Conservation (phyloP, 37 sponge, comb jelly and placozoan species). For the Cliona cf. orientalis region DNA sequence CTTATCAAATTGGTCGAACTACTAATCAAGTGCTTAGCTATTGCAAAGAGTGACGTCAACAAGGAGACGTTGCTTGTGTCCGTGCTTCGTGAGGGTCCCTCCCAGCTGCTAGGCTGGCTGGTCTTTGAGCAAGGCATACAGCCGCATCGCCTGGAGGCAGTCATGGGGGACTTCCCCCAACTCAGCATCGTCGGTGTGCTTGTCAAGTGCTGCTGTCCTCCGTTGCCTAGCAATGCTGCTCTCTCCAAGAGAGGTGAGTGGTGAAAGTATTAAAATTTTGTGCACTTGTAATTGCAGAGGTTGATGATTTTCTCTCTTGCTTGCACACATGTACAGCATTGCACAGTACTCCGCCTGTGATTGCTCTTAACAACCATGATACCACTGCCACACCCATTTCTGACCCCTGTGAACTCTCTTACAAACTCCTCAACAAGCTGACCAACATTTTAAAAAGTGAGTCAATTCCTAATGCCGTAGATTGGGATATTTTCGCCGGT, state of each 20-base stretch:
- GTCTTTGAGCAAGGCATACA: conserved; percentile 75
- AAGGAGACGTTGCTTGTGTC: conserved; percentile 51
- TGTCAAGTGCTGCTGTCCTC: conserved; percentile 84
- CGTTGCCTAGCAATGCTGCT: conserved; percentile 21
- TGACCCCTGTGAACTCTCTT: conserved; percentile 59
- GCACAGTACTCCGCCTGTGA: neutral
- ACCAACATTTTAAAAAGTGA: conserved; percentile 52
- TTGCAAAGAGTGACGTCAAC: conserved; percentile 1
- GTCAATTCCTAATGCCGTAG: too few species aligned
- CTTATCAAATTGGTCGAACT: conserved; percentile 49
- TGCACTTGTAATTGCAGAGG: too few species aligned
- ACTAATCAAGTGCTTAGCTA: conserved; percentile 29
- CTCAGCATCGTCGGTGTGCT: conserved; percentile 74
- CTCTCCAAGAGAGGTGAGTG: conserved; percentile 5
- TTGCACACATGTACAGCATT: conserved; percentile 10
- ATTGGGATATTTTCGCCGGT: too few species aligned
- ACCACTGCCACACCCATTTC: neutral
- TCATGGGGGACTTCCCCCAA: conserved; percentile 47
- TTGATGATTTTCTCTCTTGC: too few species aligned
- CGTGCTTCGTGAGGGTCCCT: conserved; percentile 81
- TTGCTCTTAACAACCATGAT: conserved; percentile 15
- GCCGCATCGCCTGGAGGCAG: conserved; percentile 51
- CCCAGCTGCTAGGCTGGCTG: conserved; percentile 66
- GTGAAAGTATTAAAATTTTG: neutral
- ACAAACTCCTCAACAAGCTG: conserved; percentile 55